Base-by-base conservation (phyloP, 64 coral and sea anemone species). In the Montipora sp. region DNA sequence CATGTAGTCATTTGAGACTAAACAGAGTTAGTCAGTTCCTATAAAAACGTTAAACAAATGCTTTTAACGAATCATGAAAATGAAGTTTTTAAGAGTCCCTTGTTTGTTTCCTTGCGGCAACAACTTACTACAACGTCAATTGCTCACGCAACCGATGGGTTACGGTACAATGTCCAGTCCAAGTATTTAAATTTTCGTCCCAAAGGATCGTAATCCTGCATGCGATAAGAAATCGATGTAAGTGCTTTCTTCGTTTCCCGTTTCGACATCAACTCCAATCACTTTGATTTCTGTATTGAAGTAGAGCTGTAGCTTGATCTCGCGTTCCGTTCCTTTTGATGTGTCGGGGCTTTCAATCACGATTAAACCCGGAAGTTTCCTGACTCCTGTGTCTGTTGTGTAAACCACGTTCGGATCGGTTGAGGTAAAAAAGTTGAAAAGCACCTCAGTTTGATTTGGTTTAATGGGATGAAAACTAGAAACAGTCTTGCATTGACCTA, bases 201-300 rank as follows among this genome's bases (percentile, higher is more conserved):
- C 11, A 16, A 14, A 12, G 5, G 14, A 63, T n/a, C n/a, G n/a
- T n/a, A n/a, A 19, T 73, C 7, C 0, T 66, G 7, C 4, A 14
- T 82, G 24, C 21, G 55, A 82, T 69, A 89, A 51, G 61, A 89
- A 89, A 58, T 89, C 87, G 66, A 89, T 77, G 61, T 47, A 78
- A 6, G 87, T 63, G 12, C 8, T 0, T 7, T 21, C 59, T 78
- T 73, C 60, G 5, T 78, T 89, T 63, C 87, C 87, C 5, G 73
- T 89, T 75, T 76, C 58, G 3, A 77, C 8, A 74, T 89, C 87
- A 8, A 89, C 5, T 15, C 73, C 87, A 3, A 75, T 15, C 18
- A 65, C 87, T 59, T 47, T 79, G 44, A 89, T 78, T 67, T 89
- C 87, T 47, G 87, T 89, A 27, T 65, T 50, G n/a, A 89, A 89